Base-by-base conservation (phyloP, 35 echinoderm and acorn worm genomes). In the Ophioderma brevispina region DNA sequence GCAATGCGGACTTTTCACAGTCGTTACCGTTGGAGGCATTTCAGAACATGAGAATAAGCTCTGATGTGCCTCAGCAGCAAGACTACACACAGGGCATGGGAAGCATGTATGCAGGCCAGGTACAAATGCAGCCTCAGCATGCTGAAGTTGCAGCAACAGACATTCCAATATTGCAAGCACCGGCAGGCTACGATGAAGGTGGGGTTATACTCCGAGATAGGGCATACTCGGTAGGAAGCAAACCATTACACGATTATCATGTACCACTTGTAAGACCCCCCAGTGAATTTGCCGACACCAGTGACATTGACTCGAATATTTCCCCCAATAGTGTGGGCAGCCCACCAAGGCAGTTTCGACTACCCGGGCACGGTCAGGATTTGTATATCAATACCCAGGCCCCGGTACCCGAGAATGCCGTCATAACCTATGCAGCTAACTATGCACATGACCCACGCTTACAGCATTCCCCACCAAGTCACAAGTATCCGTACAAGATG, bases 231-330 rank as follows among this genome's bases (percentile, higher is more conserved):
- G 32, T 85, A 55, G 83, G 75, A 19, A 84, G 76, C 34, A 90
- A 82, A 64, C 80, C 49, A 6, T 39, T 82, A 25, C 80, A 90
- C 30, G 90, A 91, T 34, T 96, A 84, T 21, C 86, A 90, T 36
- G 77, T 92, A 64, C 96, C 92, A 76, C 80, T 98, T 40, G 89
- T 98, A 32, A 91, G 96, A 52, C 96, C 96, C 40, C 96, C 96
- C 2, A 98, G 96, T 87, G 96, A 94, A 79, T 98, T 98, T 92
- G 96, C 96, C 11, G 96, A 98, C 75, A 94, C 86, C 31, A 98
- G 92, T 78, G 96, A 94, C 77, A 89, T 98, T 64, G 96, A 98
- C 49, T 98, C 94, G 23, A 96, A 93, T 77, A 86, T 96, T 82
- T 96, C 96, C 17, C 96, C 96, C 28, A 88, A 76, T 64, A 98